Evolutionary conservation across 1,140 invertebrate genomes (phyloP).

Genomic region (Frieseomelitta varia): DNA sequence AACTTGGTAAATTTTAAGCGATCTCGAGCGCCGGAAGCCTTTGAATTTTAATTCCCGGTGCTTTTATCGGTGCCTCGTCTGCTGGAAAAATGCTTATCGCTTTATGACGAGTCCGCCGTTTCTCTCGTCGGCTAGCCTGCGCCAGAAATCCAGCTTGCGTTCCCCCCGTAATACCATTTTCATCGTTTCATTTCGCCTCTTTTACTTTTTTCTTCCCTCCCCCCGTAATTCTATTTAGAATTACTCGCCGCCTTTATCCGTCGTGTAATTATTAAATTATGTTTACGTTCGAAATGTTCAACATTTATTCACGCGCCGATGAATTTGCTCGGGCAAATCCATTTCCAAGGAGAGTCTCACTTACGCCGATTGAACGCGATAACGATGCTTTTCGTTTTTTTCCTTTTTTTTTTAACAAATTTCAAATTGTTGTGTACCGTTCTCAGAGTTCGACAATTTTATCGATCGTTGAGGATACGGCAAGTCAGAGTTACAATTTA

Average conservation of each 20-base stretch:
- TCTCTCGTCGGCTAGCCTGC: constrained; percentile 30
- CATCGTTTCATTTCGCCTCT: not conserved
- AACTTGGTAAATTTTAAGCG: constrained; percentile 68
- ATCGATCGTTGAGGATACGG: not conserved
- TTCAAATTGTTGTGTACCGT: too few species aligned
- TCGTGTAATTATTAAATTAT: constrained; percentile 1
- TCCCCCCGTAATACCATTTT: not conserved
- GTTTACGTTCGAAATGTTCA: not conserved
- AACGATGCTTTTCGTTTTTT: not conserved
- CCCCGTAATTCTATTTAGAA: too few species aligned
- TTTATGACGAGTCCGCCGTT: constrained; percentile 42
- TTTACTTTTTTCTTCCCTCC: too few species aligned
- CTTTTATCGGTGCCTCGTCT: constrained; percentile 29
- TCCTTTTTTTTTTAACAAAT: too few species aligned
- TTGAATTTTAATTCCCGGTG: constrained; percentile 66
- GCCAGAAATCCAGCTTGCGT: not conserved
- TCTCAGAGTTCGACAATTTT: not conserved
- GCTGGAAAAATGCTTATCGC: constrained; percentile 60
- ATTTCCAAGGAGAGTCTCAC: not conserved
- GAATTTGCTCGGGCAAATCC: not conserved
- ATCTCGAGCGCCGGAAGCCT: constrained; percentile 53
- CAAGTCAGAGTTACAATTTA: too few species aligned
- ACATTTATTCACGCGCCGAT: not conserved
- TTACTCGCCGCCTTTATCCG: not conserved
- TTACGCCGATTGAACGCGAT: not conserved